Percentiles rank a stretch among this genome's conserved stretches.
Evolutionary conservation across 30 jellyfish, hydroid and myxozoan species (phyloP).

Genomic region (Turritopsis rubra): DNA sequence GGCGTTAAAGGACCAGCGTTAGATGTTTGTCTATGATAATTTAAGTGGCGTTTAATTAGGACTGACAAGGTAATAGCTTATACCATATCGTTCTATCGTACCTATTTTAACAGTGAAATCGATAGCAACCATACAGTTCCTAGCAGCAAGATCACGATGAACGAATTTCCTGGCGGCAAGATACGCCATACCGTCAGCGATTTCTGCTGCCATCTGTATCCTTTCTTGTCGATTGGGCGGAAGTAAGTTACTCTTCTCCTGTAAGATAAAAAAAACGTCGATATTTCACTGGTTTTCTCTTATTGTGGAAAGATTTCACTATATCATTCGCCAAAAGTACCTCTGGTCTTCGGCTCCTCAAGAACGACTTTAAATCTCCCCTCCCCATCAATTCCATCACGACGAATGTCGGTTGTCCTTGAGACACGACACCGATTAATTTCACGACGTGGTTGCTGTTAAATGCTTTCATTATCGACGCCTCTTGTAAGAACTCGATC

Average conservation of each 20-base stretch:
- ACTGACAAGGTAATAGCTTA: no score
- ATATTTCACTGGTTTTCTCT: neutral
- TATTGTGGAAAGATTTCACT: no score
- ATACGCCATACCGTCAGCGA: constrained; percentile 99
- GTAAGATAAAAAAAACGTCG: neutral
- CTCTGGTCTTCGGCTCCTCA: constrained; percentile 85
- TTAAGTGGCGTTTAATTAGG: no score
- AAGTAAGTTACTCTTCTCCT: constrained; percentile 58
- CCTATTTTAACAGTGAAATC: constrained; percentile 96
- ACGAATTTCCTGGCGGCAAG: constrained; percentile 90
- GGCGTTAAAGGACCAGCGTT: no score
- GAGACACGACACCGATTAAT: constrained; percentile 77
- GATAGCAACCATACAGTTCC: constrained; percentile 97
- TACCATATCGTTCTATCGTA: neutral
- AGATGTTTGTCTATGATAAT: no score
- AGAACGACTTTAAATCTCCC: constrained; percentile 79
- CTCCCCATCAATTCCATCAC: constrained; percentile 97
- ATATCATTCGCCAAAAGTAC: constrained; percentile 26
- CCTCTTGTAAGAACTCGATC: constrained; percentile 86
- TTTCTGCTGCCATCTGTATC: constrained; percentile 94
- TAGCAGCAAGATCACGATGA: constrained; percentile 96
- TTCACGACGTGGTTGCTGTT: constrained; percentile 77
- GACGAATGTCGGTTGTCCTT: constrained; percentile 96
- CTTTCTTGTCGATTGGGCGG: constrained; percentile 79
- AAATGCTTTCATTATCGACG: constrained; percentile 94